phyloP scores from a whole-genome alignment of 1,140 invertebrate genomes.

The Drosophila truncata region DNA sequence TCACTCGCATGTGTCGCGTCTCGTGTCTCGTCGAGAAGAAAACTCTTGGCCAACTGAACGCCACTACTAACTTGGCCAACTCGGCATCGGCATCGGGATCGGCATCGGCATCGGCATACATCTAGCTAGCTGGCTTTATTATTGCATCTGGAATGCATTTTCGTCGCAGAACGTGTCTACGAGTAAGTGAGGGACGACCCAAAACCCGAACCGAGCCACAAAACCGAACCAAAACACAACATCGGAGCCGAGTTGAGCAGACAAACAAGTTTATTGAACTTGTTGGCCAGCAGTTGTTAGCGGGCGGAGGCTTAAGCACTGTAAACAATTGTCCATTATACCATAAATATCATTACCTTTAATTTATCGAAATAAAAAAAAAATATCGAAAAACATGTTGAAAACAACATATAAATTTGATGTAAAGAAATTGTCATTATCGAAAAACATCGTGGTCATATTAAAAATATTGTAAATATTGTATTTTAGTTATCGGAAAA shows the following conservation, averaged over 20 bases:
- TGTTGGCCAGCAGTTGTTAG: slow-evolving; percentile 46
- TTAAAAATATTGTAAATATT: too few relatives aligned
- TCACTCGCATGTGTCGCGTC: slow-evolving; percentile 11
- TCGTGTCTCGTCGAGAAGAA: slow-evolving; percentile 25
- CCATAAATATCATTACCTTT: background rate
- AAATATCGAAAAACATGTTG: background rate
- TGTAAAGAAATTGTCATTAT: background rate
- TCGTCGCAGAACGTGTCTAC: slow-evolving; percentile 28
- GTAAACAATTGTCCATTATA: background rate
- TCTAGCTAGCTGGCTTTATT: slow-evolving; percentile 7
- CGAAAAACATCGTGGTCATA: background rate
- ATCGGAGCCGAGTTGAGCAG: slow-evolving; percentile 32
- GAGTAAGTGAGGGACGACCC: slow-evolving; percentile 9
- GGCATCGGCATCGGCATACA: background rate
- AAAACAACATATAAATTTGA: background rate
- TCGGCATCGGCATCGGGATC: background rate
- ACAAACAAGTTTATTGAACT: slow-evolving; percentile 78
- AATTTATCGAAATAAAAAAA: background rate
- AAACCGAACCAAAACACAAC: slow-evolving; percentile 14
- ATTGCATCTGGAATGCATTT: slow-evolving; percentile 47
- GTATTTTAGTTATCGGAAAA: too few relatives aligned
- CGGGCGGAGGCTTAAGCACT: slow-evolving; percentile 1
- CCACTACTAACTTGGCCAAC: slow-evolving; percentile 12
- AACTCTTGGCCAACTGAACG: slow-evolving; percentile 35
- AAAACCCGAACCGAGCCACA: slow-evolving; percentile 18